Percentiles rank a stretch among this genome's conserved stretches.
phyloP scores from a whole-genome alignment of 1,140 invertebrate genomes.

The Drosophila jambulina region DNA sequence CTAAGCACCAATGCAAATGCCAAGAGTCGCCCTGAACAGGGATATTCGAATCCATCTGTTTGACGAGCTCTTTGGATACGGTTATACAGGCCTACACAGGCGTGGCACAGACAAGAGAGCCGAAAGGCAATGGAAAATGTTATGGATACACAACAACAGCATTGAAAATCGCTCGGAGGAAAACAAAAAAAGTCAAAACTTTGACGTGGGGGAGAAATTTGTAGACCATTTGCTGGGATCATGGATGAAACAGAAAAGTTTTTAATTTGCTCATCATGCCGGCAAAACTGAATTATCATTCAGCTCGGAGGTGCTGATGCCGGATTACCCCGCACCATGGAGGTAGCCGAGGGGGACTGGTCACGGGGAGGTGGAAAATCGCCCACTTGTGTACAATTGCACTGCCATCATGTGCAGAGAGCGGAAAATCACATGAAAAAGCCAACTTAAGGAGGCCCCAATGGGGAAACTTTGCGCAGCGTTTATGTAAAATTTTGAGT shows the following conservation, averaged over 20 bases:
- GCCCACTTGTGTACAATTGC: constrained; percentile 39
- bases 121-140: constrained; percentile 12
- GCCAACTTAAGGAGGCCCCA: constrained; percentile 25
- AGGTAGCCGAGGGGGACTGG: not conserved
- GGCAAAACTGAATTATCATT: constrained; percentile 63
- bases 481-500: constrained; percentile 54
- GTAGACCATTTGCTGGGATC: constrained; percentile 44
- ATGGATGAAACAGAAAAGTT: constrained; percentile 54
- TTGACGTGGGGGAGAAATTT: constrained; percentile 44
- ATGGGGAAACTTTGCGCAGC: constrained; percentile 38
- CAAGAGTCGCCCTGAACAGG: constrained; percentile 8
- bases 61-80: constrained; percentile 16
- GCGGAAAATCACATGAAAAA: constrained; percentile 61
- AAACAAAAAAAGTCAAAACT: constrained; percentile 34
- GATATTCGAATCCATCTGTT: constrained; percentile 22
- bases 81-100: not conserved
- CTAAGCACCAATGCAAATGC: constrained; percentile 18
- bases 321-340: constrained; percentile 30
- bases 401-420: constrained; percentile 50
- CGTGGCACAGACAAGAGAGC: constrained; percentile 17
- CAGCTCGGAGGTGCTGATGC: constrained; percentile 36
- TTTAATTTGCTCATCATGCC: constrained; percentile 64
- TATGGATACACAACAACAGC: constrained; percentile 5
- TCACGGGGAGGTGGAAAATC: constrained; percentile 2
- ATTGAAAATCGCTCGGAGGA: constrained; percentile 16